Evolutionary conservation across 1,140 invertebrate genomes (phyloP), one percentile per base, ranked within the genome.

Genomic region (Eufriesea mexicana): DNA sequence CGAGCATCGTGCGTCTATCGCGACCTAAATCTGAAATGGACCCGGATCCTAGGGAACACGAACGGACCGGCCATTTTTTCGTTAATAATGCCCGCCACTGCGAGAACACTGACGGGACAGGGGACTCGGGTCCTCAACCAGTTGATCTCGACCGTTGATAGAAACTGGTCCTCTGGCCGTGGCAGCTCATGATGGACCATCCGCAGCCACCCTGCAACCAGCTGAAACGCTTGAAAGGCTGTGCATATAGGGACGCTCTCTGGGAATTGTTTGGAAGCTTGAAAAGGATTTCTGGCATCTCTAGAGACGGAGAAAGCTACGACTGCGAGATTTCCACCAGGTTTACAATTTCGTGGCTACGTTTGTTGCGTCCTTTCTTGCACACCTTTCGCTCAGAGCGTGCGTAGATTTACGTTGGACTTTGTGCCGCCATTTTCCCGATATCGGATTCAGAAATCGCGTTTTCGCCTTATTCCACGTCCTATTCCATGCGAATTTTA

Each of bases 1-100:
- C 72, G 76, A 76, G 72, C 64, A 77, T 78, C 49, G 47, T 67
- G 76, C 51, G 71, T 88, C 71, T 87, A 87, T 88, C 86, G 77
- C 54, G 83, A 78, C 85, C 85, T 51, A 88, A 87, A 88, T 88
- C 86, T 88, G 64, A 87, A 88, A 84, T 87, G 70, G 77, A 86
- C 28, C 42, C 51, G 76, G 73, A 81, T 71, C 20, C 51, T 51
- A 59, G 77, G 70, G 78, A 12, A 42, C 45, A 45, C 55, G 42
- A 55, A 28, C 28, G 20, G 28, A 28, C 18, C 54, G 68, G 47
- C 47, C 71, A 55, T 80, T 64, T 64, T 74, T 80, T 73, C 45
- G 49, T 45, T 67, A 57, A 55, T 57, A 68, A 57, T 42, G 20
- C 51, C 0, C 62, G 64, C 23, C 35, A 78, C 20, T 35, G n/a